Evolutionary conservation across 1,140 invertebrate genomes (phyloP), one percentile per base, ranked within the genome.

Genomic region (Tribolium castaneum): DNA sequence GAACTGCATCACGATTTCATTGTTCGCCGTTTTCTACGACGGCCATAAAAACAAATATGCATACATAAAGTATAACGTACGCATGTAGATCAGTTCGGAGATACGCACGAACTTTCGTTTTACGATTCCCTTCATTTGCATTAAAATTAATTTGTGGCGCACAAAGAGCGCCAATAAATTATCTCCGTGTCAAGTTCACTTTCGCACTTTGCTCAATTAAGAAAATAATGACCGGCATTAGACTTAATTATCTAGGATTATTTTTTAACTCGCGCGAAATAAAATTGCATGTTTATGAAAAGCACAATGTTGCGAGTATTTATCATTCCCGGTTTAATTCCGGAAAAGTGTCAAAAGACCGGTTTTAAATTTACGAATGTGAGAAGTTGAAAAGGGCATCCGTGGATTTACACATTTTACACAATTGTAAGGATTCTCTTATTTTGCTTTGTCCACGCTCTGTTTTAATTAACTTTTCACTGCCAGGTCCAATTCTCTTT

Each of bases 381-480:
- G 56, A 30, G 22, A 62, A n/a, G 22, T 10, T 30, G 16, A 66
- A 66, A 66, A 66, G 59, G 59, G 25, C 59, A 66, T 13, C 19
- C 59, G 30, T 66, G 30, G 25, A 66, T 66, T 66, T 66, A 35
- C 59, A 66, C 59, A 66, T 66, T 66, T 66, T 66, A 35, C 45
- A 66, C 59, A 66, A 66, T 66, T 35, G 59, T 25, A 30, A 66
- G 59, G 30, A 66, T 66, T 66, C 59, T 66, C 59, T 35, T 66
- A 66, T 66, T 66, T 35, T 66, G 59, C 59, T 66, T 34, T 66
- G 59, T 66, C 59, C 59, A 35, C 9, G 25, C 25, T 66, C 25
- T 66, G 59, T 66, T 66, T 66, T 66, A 66, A 66, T 66, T 66
- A 66, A 66, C 59, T 66, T 66, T 30, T 66, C 59, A 35, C 59